Conservation (phyloP, 2,888 invertebrate species). For the Smittia aterrima region DNA sequence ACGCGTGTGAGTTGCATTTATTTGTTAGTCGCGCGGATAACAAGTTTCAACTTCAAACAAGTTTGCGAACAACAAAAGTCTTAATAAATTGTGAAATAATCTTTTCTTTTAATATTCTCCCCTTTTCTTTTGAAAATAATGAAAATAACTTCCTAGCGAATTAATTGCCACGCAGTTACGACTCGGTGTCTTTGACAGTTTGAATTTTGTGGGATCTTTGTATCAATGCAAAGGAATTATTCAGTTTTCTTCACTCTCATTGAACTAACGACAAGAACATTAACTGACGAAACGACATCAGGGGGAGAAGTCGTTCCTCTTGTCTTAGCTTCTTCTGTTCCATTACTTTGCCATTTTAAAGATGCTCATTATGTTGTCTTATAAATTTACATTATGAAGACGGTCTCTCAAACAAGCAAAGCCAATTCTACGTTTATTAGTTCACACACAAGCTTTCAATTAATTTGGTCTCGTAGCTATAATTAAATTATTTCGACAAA, state of each 20-base stretch:
- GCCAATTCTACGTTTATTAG: conserved; percentile 33
- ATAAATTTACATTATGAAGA: conserved; percentile 11
- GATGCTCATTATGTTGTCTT: not conserved
- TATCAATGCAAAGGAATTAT: not conserved
- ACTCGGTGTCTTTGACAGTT: not conserved
- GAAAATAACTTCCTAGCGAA: not conserved
- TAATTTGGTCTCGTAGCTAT: conserved; percentile 13
- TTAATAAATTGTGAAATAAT: conserved; percentile 3
- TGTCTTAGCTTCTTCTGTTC: not conserved
- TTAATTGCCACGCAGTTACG: not conserved
- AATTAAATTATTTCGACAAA: conserved; percentile 19
- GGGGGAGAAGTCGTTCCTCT: not conserved
- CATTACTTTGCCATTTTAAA: not conserved
- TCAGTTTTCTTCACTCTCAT: not conserved
- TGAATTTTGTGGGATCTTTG: not conserved
- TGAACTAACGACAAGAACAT: too few species aligned
- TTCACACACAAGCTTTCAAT: conserved; percentile 34
- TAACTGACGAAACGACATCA: not conserved
- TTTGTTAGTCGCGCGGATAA: not conserved
- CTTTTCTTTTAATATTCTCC: not conserved
- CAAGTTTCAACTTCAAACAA: not conserved
- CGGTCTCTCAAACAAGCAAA: not conserved
- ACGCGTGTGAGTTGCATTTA: too few species aligned
- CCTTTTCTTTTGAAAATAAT: not conserved
- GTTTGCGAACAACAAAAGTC: not conserved